phyloP scores from a whole-genome alignment of 1,140 invertebrate genomes.

The Drosophila tsacasi region DNA sequence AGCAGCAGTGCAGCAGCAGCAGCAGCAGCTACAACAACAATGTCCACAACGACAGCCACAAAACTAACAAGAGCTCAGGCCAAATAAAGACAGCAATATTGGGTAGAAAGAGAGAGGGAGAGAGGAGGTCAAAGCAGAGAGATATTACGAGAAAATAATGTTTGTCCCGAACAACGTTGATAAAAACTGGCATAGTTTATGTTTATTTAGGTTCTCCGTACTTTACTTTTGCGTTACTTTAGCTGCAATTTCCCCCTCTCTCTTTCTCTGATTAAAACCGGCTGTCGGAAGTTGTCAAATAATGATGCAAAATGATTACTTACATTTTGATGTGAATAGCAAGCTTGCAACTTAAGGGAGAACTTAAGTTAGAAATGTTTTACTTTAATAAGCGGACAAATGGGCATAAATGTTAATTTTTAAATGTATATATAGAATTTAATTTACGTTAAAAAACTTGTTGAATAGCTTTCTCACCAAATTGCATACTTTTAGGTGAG shows the following conservation, averaged over 20 bases:
- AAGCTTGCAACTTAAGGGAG: neutral
- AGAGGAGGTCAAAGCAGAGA: conserved; percentile 17
- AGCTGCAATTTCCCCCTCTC: conserved; percentile 19
- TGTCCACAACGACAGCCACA: conserved; percentile 52
- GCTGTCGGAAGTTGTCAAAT: conserved; percentile 65
- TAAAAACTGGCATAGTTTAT: conserved; percentile 67
- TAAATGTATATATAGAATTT: neutral
- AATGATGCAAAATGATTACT: conserved; percentile 43
- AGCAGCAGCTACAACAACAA: conserved; percentile 56
- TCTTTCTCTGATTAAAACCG: conserved; percentile 24
- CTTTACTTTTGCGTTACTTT: conserved; percentile 29
- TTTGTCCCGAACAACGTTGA: conserved; percentile 47
- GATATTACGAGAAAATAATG: conserved; percentile 76
- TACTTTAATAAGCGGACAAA: too few species aligned
- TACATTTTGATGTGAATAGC: conserved; percentile 1
- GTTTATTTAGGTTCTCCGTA: conserved; percentile 44
- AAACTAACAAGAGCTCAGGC: conserved; percentile 44
- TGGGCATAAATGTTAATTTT: too few species aligned
- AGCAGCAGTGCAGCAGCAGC: conserved; percentile 36
- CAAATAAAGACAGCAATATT: conserved; percentile 44
- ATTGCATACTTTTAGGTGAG: neutral
- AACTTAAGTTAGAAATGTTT: neutral
- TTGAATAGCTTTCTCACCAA: neutral
- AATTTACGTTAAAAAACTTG: neutral
- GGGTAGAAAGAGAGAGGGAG: conserved; percentile 30